Conservation (phyloP, 2,888 invertebrate species). For the Neuroscelio doddi region DNA sequence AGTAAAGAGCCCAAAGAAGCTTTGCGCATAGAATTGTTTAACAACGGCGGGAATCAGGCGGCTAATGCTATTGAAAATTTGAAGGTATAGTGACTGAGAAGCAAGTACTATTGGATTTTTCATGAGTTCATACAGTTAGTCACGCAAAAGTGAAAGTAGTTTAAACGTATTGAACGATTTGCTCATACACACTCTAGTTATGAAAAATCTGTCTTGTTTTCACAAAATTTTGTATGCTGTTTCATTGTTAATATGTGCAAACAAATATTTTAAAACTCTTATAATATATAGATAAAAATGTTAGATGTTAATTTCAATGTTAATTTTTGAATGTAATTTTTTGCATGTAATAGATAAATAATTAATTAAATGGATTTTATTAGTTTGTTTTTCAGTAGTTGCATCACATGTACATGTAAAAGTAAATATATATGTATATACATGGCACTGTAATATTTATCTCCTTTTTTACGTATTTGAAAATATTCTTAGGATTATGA, state of each 20-base stretch:
- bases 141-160: neutral
- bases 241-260: too few relatives aligned
- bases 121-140: neutral
- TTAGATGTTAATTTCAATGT: too few relatives aligned
- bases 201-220: conserved; percentile 23
- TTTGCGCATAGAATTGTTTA: conserved; percentile 37
- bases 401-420: too few relatives aligned
- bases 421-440: too few relatives aligned
- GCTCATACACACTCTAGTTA: conserved; percentile 13
- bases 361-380: too few relatives aligned
- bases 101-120: neutral
- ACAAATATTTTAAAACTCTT: too few relatives aligned
- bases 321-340: too few relatives aligned
- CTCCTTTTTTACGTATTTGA: neutral
- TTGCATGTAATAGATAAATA: too few relatives aligned
- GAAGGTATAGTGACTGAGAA: conserved; percentile 51
- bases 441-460: neutral
- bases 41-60: conserved; percentile 47
- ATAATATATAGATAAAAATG: too few relatives aligned
- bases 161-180: conserved; percentile 2
- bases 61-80: conserved; percentile 53
- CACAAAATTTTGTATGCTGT: too few relatives aligned
- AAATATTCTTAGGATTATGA: conserved; percentile 57
- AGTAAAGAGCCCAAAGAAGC: conserved; percentile 56
- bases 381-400: neutral